phyloP scores from a whole-genome alignment of 2,113 vertebrate genomes.

The Macroglossus sobrinus region DNA sequence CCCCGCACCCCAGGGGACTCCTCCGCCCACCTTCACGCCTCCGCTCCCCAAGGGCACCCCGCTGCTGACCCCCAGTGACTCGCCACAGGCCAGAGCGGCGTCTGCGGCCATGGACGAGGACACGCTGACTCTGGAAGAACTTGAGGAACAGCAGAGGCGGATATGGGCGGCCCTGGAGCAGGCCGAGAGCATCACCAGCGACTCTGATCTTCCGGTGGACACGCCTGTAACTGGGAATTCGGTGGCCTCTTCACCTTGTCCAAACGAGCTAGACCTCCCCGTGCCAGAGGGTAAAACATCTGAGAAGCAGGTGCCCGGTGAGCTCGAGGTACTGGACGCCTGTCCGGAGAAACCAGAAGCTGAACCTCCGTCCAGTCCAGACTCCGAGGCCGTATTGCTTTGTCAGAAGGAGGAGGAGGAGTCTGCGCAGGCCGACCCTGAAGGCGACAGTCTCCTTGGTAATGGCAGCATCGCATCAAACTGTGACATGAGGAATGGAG shows the following conservation, averaged over 20 bases:
- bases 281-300: slow-evolving; percentile 60
- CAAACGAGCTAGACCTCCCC: slow-evolving; percentile 78
- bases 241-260: slow-evolving; percentile 84
- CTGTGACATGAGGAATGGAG: slow-evolving; percentile 26
- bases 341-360: not conserved
- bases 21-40: slow-evolving; percentile 82
- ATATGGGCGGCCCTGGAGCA: slow-evolving; percentile 95
- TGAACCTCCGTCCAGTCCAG: not conserved
- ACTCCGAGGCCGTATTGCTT: not conserved
- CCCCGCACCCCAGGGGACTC: slow-evolving; percentile 89
- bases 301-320: slow-evolving; percentile 55
- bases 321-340: not conserved
- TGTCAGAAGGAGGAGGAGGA: slow-evolving; percentile 19
- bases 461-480: not conserved
- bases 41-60: slow-evolving; percentile 89
- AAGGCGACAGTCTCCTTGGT: not conserved
- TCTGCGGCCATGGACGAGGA: slow-evolving; percentile 88
- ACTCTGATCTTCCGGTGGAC: slow-evolving; percentile 86
- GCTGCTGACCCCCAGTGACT: slow-evolving; percentile 81
- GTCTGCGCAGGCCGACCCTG: not conserved
- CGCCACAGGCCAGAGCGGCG: slow-evolving; percentile 70
- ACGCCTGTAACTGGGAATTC: slow-evolving; percentile 88
- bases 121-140: slow-evolving; percentile 92
- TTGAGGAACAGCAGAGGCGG: slow-evolving; percentile 95
- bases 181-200: slow-evolving; percentile 89